Base-by-base conservation (phyloP, 2,888 invertebrate species). In the Limenitis camilla region DNA sequence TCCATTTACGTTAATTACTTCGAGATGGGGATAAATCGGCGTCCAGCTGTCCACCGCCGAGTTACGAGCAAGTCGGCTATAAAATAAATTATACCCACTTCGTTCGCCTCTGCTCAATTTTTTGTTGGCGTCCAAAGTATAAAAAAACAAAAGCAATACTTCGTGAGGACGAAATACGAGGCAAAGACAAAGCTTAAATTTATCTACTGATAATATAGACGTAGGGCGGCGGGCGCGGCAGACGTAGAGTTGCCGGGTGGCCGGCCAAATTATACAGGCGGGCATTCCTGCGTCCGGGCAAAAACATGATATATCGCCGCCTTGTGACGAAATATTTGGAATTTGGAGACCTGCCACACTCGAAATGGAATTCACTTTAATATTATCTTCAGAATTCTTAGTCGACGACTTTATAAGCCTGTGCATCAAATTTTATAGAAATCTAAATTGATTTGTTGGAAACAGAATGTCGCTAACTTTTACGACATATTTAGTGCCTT, bases 181-280 rank as follows among this genome's bases (percentile, higher is more conserved):
- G 81, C 85, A 86, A 86, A 87, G 87, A 87, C 87, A 86, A 85
- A 84, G 85, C 83, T 82, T 78, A 81, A 86, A 87, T 85, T 85
- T 87, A 87, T 87, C 86, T 86, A 87, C 86, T 85, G 87, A 87
- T 87, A 86, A 87, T 87, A 84, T 87, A 87, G 87, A 86, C 85
- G 85, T 85, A 84, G 82, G 81, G 76, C 78, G 80, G 79, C 76
- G 78, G 71, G 73, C 73, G 72, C 77, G 76, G 79, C 75, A 80
- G 81, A 80, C 83, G 75, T 68, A 64, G 63, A 71, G 82, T 78
- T 79, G 78, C 69, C 69, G 69, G 70, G 81, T 81, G 83, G 83
- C 81, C 81, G 74, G 76, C 79, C 81, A 81, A 85, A 85, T 85
- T 85, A 84, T 83, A 83, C 85, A 74, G 80, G 76, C 78, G 78